Base-by-base conservation (phyloP, 2,113 vertebrate genomes). In the Barbus barbus region DNA sequence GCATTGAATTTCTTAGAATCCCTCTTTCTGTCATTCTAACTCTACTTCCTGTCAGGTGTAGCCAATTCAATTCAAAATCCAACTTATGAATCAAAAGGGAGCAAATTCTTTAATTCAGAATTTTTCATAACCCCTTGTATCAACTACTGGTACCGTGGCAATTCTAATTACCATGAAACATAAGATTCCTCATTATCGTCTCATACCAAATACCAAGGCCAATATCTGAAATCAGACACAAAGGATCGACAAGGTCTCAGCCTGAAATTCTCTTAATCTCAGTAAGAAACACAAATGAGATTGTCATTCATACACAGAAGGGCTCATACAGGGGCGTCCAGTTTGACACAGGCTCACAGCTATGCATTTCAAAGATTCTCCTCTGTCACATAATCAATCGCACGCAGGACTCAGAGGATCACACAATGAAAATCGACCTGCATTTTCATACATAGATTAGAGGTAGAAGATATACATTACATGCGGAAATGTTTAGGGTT, bases 361-460 rank as follows among this genome's bases (percentile, higher is more conserved):
- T 82, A 67, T 33, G 53, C 72, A 82, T 76, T 82, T 69, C 53
- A 58, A 74, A 46, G 46, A 69, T 85, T 82, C 60, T 33, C 46
- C 26, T 44, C 31, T 48, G 33, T 76, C 58, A 67, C 71, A 58
- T 73, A 61, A 85, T 85, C 56, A 80, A 51, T 85, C 79, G 56
- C 36, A 67, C 72, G 24, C 60, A 69, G 82, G 56, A 63, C 46
- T 58, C 11, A 24, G 53, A 53, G 81, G 63, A 51, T 51, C 56
- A 67, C 71, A 85, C 69, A 38, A n/a, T 69, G 33, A 33, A 56
- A 56, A 56, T 56, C 20, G 7, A 56, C 53, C 53, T n/a, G 53
- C 22, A 56, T 56, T 56, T 22, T 56, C 20, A 56, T 56, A 56
- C 53, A n/a, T 56, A 3, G 2, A 56, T 22, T 56, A 56, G 51